phyloP scores from a whole-genome alignment of 2,888 invertebrate species.

The Pecten maximus region DNA sequence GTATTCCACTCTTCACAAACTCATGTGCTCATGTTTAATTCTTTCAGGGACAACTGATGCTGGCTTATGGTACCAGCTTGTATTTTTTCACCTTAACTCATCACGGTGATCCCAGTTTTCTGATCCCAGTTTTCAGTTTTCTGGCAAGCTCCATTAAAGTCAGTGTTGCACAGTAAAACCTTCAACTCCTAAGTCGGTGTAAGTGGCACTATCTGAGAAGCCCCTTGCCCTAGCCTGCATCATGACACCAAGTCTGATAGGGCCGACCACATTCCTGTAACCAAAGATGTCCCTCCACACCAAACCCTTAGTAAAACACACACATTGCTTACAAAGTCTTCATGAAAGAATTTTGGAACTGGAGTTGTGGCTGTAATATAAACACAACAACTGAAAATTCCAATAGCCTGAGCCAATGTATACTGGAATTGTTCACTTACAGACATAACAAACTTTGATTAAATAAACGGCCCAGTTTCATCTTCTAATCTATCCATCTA shows the following conservation, averaged over 20 bases:
- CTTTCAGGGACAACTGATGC: not conserved
- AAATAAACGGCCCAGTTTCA: not conserved
- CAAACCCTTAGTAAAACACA: not conserved
- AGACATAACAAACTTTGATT: slow-evolving; percentile 25
- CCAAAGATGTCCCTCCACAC: slow-evolving; percentile 2
- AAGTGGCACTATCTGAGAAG: not conserved
- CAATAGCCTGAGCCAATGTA: not conserved
- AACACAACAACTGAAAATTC: not conserved
- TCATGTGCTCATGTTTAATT: not conserved
- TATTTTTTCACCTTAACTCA: not conserved
- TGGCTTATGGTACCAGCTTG: not conserved
- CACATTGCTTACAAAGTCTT: not conserved
- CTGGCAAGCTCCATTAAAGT: not conserved
- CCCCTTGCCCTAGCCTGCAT: not conserved
- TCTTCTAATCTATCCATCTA: not conserved
- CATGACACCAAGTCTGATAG: not conserved
- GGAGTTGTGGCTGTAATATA: not conserved
- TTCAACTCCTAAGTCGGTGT: not conserved
- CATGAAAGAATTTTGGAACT: not conserved
- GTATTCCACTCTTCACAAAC: not conserved
- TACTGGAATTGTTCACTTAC: not conserved
- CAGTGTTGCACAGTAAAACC: not conserved
- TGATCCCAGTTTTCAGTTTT: no score
- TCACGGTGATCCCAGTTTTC: not conserved
- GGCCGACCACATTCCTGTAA: not conserved